phyloP scores from a whole-genome alignment of 2,113 vertebrate species.

The Capra hircus region DNA sequence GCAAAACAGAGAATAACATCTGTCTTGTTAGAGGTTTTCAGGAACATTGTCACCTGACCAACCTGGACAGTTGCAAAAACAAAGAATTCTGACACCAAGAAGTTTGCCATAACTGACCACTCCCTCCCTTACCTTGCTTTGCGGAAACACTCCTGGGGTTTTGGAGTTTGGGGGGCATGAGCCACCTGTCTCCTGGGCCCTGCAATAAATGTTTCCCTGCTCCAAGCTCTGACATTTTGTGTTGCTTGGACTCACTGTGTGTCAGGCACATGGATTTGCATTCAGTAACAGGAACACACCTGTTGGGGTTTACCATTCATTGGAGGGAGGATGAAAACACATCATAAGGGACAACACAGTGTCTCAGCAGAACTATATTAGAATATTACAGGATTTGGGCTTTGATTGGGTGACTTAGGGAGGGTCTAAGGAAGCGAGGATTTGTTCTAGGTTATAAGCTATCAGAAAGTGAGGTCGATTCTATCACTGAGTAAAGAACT shows the following conservation, averaged over 20 bases:
- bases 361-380: background rate
- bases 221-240: background rate
- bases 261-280: background rate
- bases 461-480: background rate
- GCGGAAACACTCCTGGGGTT: background rate
- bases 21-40: background rate
- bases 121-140: background rate
- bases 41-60: background rate
- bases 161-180: background rate
- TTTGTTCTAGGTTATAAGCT: background rate
- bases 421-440: background rate
- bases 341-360: accelerated
- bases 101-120: background rate
- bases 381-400: background rate
- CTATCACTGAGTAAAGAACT: background rate
- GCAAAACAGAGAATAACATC: background rate
- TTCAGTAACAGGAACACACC: background rate
- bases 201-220: background rate
- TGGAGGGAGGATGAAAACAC: background rate
- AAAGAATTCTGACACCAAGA: background rate
- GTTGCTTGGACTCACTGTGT: background rate
- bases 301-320: background rate
- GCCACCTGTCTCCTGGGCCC: background rate
- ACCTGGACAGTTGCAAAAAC: background rate
- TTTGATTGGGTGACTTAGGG: background rate